These are phyloP conservation scores for Tetrapedia diversipes DNA, from an alignment of 2,888 invertebrate species.

Conservation along the genomic window DNA sequence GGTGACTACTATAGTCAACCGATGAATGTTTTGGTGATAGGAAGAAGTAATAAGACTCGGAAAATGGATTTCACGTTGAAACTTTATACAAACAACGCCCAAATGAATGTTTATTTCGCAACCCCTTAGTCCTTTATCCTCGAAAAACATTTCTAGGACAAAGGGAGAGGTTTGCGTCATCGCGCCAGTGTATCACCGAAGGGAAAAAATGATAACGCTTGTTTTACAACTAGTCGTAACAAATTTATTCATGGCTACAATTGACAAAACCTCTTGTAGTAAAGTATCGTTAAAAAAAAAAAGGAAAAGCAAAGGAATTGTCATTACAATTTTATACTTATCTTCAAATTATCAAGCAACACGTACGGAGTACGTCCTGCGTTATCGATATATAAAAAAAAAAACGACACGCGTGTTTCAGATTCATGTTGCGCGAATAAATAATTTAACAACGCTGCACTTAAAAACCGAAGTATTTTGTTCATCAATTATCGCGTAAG, in stretches of 20 bases:
- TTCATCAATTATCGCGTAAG: conserved; percentile 1
- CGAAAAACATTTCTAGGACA: no score
- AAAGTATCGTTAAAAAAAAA: not conserved
- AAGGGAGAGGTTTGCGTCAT: no score
- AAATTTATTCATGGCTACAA: conserved; percentile 14
- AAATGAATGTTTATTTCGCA: no score
- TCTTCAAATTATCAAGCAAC: not conserved
- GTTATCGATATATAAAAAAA: conserved; percentile 12
- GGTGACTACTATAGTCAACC: no score
- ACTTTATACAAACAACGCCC: no score
- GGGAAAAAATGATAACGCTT: no score
- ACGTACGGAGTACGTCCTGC: not conserved
- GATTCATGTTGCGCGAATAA: conserved; percentile 7
- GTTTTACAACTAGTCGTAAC: not conserved
- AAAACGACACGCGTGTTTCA: not conserved
- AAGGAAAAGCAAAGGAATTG: not conserved
- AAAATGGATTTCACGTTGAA: no score
- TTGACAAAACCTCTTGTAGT: not conserved
- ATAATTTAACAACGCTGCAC: conserved; percentile 14
- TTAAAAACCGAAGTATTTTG: conserved; percentile 7
- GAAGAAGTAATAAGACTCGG: no score
- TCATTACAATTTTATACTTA: not conserved
- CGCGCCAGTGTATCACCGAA: no score
- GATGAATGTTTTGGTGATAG: no score
- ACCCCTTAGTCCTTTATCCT: no score